Evolutionary conservation across 1,140 invertebrate species (phyloP), one percentile per base, ranked within the genome.

Genomic region (Oppia nitens): DNA sequence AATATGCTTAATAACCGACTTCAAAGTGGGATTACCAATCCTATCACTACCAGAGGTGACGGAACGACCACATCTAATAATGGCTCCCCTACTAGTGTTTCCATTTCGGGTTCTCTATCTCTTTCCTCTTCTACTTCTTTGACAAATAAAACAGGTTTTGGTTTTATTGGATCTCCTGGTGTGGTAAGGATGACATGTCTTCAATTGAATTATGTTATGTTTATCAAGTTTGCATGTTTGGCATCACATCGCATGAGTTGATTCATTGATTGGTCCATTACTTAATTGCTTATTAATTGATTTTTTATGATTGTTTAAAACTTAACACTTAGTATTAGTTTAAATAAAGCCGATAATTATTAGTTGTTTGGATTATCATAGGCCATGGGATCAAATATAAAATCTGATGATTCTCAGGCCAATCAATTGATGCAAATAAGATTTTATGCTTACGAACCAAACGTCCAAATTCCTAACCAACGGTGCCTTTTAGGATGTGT

Each of bases 1-100:
- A 92, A 93, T 71, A 87, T 95, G 83, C 74, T 96, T 51, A 94
- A 83, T 64, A 93, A 83, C 68, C 78, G 90, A 48, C 74, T 94
- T 29, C 83, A 87, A 69, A 65, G 77, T 14, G 48, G 23, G 3
- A 55, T 12, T 11, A 24, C 12, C 29, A 50, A 26, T 27, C 26
- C 3, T 12, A 28, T 23, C 14, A 14, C 21, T 47, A 26, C 20
- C 17, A 40, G 17, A 40, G 32, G 32, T 40, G 32, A 40, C 32
- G 32, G 32, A 6, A 17, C 6, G 17, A 40, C 62, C 59, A 48
- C 60, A 51, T 55, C 57, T 25, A 48, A 48, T 51, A 28, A 58
- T 28, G 57, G 57, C 28, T 58, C 29, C 28, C 50, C 57, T 50
- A 12, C 47, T 27, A 23, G 12, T 51, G 40, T 26, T 57, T 40